phyloP scores from a whole-genome alignment of 2,888 invertebrate genomes.

The Spilosoma lubricipeda region DNA sequence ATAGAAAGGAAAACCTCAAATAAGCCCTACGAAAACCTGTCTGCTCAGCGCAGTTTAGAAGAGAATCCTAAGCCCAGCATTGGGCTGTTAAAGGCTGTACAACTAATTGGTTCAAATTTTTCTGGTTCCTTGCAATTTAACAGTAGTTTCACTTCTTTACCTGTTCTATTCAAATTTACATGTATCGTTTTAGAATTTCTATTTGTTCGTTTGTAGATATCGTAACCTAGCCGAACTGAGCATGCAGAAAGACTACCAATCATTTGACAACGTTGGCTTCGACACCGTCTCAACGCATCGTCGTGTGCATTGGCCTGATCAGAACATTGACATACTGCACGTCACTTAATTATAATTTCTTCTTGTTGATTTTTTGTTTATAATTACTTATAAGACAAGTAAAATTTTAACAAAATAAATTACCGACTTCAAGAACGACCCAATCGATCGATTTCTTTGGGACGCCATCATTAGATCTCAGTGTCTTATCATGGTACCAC shows the following conservation, averaged over 20 bases:
- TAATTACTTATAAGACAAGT: too few species aligned
- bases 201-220: conserved; percentile 61
- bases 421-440: too few species aligned
- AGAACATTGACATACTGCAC: conserved; percentile 78
- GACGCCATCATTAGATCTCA: too few species aligned
- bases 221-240: conserved; percentile 80
- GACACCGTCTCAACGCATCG: conserved; percentile 89
- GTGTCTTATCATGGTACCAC: too few species aligned
- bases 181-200: background rate
- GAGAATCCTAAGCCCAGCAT: too few species aligned
- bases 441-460: too few species aligned
- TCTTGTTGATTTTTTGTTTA: background rate
- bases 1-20: too few species aligned
- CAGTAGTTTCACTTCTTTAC: background rate
- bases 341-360: conserved; percentile 26
- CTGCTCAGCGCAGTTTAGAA: too few species aligned
- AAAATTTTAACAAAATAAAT: too few species aligned
- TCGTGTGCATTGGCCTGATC: conserved; percentile 90
- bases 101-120: too few species aligned
- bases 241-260: conserved; percentile 83
- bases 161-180: background rate
- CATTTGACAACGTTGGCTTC: conserved; percentile 88
- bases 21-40: too few species aligned
- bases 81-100: too few species aligned
- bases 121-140: background rate